Base-by-base conservation (phyloP, 2,888 invertebrate species). In the Chromoteleia sp. region DNA sequence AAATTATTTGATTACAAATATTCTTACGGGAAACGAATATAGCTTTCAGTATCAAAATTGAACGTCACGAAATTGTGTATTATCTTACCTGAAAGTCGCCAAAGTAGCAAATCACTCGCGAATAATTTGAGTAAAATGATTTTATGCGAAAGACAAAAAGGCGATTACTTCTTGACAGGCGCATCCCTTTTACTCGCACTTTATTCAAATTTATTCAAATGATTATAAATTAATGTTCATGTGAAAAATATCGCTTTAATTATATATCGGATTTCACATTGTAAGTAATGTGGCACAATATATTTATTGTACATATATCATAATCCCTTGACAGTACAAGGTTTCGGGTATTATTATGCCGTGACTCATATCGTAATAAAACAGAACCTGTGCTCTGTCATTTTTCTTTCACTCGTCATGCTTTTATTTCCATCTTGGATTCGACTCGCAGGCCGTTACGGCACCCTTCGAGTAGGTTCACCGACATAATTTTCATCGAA, bases 401-500 rank as follows among this genome's bases (percentile, higher is more conserved):
- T 73, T 71, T 58, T 79, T 73, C 65, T 79, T 54, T 17, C 73
- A 52, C 65, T 73, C 67, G 71, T 71, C 58, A 33, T 79, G 43
- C 73, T 73, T 73, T 73, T 79, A 79, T 79, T 79, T 79, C 54
- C 70, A 73, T 67, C 79, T 58, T 58, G 59, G 21, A 79, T 79
- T 73, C 71, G 73, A 79, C 73, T 73, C 43, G 79, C 79, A 67
- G 67, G 41, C 71, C 50, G 71, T 78, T 78, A 65, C 41, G 39
- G 58, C 71, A 71, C 78, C 71, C 78, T 54, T 79, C 79, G 79
- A 79, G 65, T 67, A 65, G 52, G 33, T 59, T 54, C 73, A 21
- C 59, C 79, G 59, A 73, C 73, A 79, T 79, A 65, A 73, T 79
- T 74, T 67, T 79, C 68, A 73, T 74, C 73, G 68, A 79, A 79